These are phyloP conservation scores for Sebastes cheni DNA, from an alignment of 2,797 vertebrate genomes.

Conservation along the genomic window DNA sequence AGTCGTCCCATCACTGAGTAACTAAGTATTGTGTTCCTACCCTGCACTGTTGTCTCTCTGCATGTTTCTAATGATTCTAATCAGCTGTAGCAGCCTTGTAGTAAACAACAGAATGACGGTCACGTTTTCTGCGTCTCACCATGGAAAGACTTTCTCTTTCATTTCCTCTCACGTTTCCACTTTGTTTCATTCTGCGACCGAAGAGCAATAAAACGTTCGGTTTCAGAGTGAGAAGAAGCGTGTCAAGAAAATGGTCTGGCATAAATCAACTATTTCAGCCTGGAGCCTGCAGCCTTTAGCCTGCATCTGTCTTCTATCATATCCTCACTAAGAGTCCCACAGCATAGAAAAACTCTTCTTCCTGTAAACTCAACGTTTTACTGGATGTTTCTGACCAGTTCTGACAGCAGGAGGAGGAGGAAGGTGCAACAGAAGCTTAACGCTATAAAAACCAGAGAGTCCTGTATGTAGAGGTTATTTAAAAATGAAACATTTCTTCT, in stretches of 20 bases:
- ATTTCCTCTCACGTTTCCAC: neutral
- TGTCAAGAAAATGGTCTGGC: neutral
- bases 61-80: constrained; percentile 27
- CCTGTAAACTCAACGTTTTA: neutral
- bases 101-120: constrained; percentile 12
- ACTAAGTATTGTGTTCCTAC: neutral
- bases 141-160: constrained; percentile 19
- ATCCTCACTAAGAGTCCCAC: neutral
- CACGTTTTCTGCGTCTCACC: constrained; percentile 20
- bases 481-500: neutral
- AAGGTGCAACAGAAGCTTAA: neutral
- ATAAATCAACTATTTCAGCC: constrained; percentile 8
- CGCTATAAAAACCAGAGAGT: neutral
- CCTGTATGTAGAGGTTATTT: neutral
- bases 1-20: neutral
- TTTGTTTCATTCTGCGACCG: neutral
- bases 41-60: neutral
- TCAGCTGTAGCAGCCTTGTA: neutral
- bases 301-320: constrained; percentile 15
- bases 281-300: neutral
- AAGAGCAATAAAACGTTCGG: neutral
- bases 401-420: neutral
- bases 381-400: neutral
- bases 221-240: neutral
- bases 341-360: neutral